Conservation (phyloP, 2,888 invertebrate species). For the Rhagium mordax region DNA sequence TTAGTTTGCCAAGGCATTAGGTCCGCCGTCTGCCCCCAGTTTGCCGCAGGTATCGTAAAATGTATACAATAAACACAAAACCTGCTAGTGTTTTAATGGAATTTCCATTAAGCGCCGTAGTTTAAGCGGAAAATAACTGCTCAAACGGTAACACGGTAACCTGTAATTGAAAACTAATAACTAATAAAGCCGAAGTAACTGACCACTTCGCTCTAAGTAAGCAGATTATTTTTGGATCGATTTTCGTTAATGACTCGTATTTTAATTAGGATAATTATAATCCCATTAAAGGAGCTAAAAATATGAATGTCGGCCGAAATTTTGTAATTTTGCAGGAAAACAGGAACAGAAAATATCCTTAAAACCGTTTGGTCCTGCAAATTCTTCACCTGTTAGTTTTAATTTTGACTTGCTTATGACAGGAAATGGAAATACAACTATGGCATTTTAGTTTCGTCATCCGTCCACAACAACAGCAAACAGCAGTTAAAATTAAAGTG, state of each 20-base stretch:
- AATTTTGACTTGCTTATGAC: too few relatives aligned
- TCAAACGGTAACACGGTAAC: slow-evolving; percentile 1
- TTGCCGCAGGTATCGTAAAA: slow-evolving; percentile 1
- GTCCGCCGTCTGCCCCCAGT: background rate
- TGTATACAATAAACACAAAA: slow-evolving; percentile 5
- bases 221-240: too few relatives aligned
- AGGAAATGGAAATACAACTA: too few relatives aligned
- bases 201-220: background rate
- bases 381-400: too few relatives aligned
- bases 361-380: too few relatives aligned
- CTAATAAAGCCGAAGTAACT: background rate
- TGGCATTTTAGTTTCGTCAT: background rate
- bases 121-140: background rate
- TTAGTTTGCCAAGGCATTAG: background rate
- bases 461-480: background rate
- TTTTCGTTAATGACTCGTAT: too few relatives aligned
- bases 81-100: slow-evolving; percentile 2
- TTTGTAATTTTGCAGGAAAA: too few relatives aligned
- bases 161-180: slow-evolving; percentile 6
- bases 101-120: slow-evolving; percentile 4
- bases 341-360: too few relatives aligned
- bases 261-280: too few relatives aligned
- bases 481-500: background rate
- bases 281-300: too few relatives aligned
- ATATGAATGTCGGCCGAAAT: too few relatives aligned